Conservation (phyloP, 37 sponge, comb jelly and placozoan genomes). For the Mnemiopsis leidyi region DNA sequence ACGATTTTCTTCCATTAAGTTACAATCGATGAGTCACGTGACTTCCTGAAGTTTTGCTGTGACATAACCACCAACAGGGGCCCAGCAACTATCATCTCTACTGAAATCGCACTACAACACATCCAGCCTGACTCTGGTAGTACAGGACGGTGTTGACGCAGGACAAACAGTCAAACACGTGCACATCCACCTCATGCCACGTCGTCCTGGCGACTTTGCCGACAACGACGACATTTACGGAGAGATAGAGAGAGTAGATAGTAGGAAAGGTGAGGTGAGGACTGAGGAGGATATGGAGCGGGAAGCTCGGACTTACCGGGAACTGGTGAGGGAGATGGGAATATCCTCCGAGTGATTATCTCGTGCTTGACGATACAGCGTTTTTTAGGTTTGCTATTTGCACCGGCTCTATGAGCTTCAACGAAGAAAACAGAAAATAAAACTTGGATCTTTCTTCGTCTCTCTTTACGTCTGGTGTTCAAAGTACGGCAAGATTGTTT, state of each 20-base stretch:
- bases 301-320: neutral
- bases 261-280: neutral
- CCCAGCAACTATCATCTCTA: neutral
- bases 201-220: conserved; percentile 12
- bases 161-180: conserved; percentile 44
- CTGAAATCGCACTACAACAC: conserved; percentile 60
- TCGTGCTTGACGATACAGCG: too few species aligned
- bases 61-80: too few species aligned
- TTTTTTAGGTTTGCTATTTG: too few species aligned
- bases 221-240: conserved; percentile 57
- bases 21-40: too few species aligned
- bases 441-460: too few species aligned
- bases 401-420: too few species aligned
- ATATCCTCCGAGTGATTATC: neutral
- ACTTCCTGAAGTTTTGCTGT: too few species aligned
- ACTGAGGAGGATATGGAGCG: conserved; percentile 24
- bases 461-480: too few species aligned
- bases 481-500: too few species aligned
- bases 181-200: conserved; percentile 52
- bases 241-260: conserved; percentile 62
- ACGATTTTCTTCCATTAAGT: too few species aligned
- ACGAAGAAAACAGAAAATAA: too few species aligned
- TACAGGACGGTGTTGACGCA: conserved; percentile 38
- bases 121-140: conserved; percentile 18
- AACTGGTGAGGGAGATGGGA: neutral